Percentiles rank a stretch among this genome's conserved stretches.
These are phyloP conservation scores for Myrmophylax atrothorax DNA, from an alignment of 2,113 vertebrate species.

Conservation along the genomic window DNA sequence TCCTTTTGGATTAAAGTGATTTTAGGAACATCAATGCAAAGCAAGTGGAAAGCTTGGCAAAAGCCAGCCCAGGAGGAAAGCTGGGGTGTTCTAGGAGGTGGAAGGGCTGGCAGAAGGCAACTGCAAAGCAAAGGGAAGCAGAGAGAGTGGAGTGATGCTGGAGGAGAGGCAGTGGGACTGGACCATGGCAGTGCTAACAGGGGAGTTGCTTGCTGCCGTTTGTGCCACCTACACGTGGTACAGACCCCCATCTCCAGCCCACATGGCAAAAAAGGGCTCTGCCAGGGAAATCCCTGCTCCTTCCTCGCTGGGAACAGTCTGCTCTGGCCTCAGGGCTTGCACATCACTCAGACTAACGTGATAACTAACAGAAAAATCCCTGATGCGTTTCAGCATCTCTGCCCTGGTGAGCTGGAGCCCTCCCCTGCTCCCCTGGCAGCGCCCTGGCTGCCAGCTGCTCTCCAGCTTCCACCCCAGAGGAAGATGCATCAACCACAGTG, in stretches of 20 bases:
- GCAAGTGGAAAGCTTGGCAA: neutral
- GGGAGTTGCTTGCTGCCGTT: neutral
- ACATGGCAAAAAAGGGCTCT: neutral
- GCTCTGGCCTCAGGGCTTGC: neutral
- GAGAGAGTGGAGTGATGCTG: neutral
- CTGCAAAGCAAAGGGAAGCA: neutral
- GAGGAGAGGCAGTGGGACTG: neutral
- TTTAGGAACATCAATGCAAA: neutral
- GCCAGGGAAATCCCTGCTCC: neutral
- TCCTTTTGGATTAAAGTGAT: neutral
- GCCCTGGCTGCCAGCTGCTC: neutral
- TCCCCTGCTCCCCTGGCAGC: neutral
- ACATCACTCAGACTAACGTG: neutral
- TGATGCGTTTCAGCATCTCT: neutral
- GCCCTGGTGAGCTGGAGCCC: neutral
- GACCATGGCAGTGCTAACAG: rapidly evolving
- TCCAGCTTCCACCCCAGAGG: neutral
- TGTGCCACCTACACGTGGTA: neutral
- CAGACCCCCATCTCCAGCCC: neutral
- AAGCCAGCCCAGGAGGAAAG: neutral
- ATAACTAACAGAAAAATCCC: neutral
- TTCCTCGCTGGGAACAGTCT: neutral
- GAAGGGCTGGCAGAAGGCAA: neutral
- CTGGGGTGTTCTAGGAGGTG: neutral
- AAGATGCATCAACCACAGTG: neutral